Percentiles rank a stretch among this genome's conserved stretches.
These are phyloP conservation scores for Anagrus nilaparvatae DNA, from an alignment of 1,140 invertebrate genomes.

Conservation along the genomic window DNA sequence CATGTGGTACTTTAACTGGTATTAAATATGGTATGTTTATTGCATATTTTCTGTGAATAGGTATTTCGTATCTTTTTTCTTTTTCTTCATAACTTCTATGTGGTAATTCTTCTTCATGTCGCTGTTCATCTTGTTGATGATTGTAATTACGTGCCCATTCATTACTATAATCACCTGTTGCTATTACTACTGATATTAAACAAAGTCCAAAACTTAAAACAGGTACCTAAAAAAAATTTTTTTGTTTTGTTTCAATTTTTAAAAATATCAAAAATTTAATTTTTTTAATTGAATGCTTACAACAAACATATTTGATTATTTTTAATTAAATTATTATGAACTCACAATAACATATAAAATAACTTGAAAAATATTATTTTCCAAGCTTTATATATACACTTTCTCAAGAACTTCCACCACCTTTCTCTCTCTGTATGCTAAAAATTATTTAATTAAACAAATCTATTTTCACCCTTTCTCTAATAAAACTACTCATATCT, in stretches of 20 bases:
- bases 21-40: conserved; percentile 67
- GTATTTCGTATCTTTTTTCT: conserved; percentile 55
- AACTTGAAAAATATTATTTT: no score
- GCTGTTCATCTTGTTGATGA: conserved; percentile 9
- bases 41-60: conserved; percentile 64
- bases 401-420: conserved; percentile 33
- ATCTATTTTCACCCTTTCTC: no score
- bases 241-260: not conserved
- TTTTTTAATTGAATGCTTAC: not conserved
- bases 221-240: no score
- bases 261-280: not conserved
- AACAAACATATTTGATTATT: not conserved
- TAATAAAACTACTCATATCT: no score
- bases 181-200: no score
- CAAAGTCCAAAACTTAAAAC: no score
- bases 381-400: conserved; percentile 37
- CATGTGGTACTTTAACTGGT: conserved; percentile 60
- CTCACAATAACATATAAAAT: no score
- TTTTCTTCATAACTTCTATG: conserved; percentile 35
- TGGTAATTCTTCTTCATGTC: no score
- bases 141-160: conserved; percentile 2
- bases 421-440: no score
- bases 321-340: no score
- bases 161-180: no score
- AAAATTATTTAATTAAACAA: no score